Base-by-base conservation (phyloP, 2,113 vertebrate species). In the Triplophysa rosa region DNA sequence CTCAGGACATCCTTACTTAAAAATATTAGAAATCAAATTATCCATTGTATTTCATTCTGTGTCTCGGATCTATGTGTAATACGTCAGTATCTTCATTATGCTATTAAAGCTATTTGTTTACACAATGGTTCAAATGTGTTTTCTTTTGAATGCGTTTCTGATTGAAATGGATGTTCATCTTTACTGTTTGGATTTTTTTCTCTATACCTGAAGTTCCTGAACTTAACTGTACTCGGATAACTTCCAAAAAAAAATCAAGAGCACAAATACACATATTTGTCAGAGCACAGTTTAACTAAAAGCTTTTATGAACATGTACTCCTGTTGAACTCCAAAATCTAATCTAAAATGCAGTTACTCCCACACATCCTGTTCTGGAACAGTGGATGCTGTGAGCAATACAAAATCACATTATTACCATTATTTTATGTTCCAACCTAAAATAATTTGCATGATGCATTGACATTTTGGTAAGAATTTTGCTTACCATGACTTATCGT, bases 1-100 rank as follows among this genome's bases (percentile, higher is more conserved):
- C 98, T 40, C 97, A 99, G 0, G 98, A 99, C 90, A 95, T 99
- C 89, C 93, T 99, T 75, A 99, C 98, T 86, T 98, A 91, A 91
- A 78, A 62, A 26, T 16, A 77, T 47, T 13, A 19, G n/a, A 59
- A 12, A n/a, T 64, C 23, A 10, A 1, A 65, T 19, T 21, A 11
- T 65, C 26, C 26, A 17, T 3, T 45, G 1, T 7, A 45, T 62
- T 73, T 33, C 67, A 52, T 26, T 67, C 54, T n/a, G 8, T 4
- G 13, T 63, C 16, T 64, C 61, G 1, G 65, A 45, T 59, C n/a
- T 66, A 14, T 47, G 29, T 45, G 47, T 67, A 33, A 9, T 67
- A 58, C 58, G 47, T 78, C 40, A 1, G 29, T 67, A 68, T 40
- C 14, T 72, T 45, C 47, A 13, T 12, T 81, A 14, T 73, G 62